Conservation (phyloP, 64 coral and sea anemone species). For the Orbicella faveolata region DNA sequence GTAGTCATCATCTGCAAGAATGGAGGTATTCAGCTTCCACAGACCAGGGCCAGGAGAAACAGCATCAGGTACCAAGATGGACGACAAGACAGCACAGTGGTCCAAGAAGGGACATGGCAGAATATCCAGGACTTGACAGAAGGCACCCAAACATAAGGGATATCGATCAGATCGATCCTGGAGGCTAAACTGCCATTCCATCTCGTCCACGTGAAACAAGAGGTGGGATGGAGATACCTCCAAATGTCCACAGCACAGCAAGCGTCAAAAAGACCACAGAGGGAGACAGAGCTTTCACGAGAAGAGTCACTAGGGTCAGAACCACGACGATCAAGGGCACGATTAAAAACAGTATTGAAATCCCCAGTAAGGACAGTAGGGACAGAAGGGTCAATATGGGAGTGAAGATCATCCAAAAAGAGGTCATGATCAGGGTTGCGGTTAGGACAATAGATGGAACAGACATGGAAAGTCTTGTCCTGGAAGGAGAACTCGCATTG, state of each 20-base stretch:
- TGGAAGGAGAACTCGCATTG: background rate
- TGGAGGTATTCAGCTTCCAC: conserved; percentile 51
- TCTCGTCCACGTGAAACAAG: conserved; percentile 23
- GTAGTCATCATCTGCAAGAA: conserved; percentile 25
- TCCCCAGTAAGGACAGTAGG: background rate
- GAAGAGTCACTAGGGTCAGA: background rate
- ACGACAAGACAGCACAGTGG: conserved; percentile 5
- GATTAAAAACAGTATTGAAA: conserved; percentile 50
- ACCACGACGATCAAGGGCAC: background rate
- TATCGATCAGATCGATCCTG: conserved; percentile 38
- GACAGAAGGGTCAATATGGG: background rate
- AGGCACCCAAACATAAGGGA: background rate
- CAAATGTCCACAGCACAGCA: conserved; percentile 11
- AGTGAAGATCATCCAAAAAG: background rate
- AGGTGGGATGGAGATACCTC: conserved; percentile 8
- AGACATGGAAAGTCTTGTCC: background rate
- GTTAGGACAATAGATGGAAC: background rate
- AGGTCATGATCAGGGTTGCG: background rate
- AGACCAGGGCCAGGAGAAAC: conserved; percentile 3
- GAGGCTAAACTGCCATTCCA: background rate
- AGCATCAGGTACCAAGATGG: conserved; percentile 10
- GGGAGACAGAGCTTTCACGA: background rate
- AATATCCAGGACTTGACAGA: background rate
- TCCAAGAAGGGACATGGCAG: conserved; percentile 38
- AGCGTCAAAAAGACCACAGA: background rate